A percentile compares a stretch with the other conserved stretches of the same genome.
Evolutionary conservation across 2,113 vertebrate species (phyloP).

Genomic region (Hippocampus comes): DNA sequence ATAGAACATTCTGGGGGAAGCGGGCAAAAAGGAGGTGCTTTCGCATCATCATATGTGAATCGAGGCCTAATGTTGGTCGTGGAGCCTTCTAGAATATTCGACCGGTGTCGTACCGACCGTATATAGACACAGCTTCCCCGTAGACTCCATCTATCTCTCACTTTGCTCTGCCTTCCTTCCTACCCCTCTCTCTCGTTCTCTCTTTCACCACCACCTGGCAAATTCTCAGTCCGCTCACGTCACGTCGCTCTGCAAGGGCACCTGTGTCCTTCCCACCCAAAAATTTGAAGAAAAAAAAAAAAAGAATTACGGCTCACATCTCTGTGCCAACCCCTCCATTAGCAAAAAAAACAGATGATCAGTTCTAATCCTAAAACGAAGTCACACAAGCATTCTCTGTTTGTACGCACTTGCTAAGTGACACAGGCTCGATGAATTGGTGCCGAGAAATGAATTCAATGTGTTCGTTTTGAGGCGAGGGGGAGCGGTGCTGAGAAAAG

Average conservation of each 20-base stretch:
- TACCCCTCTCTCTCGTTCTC: slow-evolving; percentile 56
- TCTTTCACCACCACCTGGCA: slow-evolving; percentile 76
- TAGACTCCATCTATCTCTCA: slow-evolving; percentile 58
- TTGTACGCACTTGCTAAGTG: slow-evolving; percentile 43
- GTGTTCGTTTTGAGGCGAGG: slow-evolving; percentile 55
- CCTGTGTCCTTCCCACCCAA: slow-evolving; percentile 77
- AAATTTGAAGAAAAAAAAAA: slow-evolving; percentile 30
- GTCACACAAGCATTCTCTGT: slow-evolving; percentile 50
- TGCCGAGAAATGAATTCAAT: slow-evolving; percentile 62
- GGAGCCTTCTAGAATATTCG: slow-evolving; percentile 54
- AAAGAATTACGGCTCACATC: slow-evolving; percentile 58
- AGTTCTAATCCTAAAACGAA: slow-evolving; percentile 55
- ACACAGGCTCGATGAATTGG: slow-evolving; percentile 45
- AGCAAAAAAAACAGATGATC: slow-evolving; percentile 65
- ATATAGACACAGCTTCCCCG: slow-evolving; percentile 58
- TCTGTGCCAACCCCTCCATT: slow-evolving; percentile 70
- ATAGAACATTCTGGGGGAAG: slow-evolving; percentile 34
- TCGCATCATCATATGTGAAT: slow-evolving; percentile 43
- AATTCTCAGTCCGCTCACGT: slow-evolving; percentile 80
- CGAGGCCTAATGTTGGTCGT: slow-evolving; percentile 41
- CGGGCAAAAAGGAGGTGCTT: slow-evolving; percentile 15
- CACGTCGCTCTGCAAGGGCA: slow-evolving; percentile 78
- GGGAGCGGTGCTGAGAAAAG: slow-evolving; percentile 57
- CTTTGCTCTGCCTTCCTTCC: slow-evolving; percentile 65
- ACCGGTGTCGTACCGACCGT: slow-evolving; percentile 37